Evolutionary conservation across 2,797 vertebrate genomes (phyloP), one percentile per base, ranked within the genome.

Genomic region (Yasuhikotakia modesta): DNA sequence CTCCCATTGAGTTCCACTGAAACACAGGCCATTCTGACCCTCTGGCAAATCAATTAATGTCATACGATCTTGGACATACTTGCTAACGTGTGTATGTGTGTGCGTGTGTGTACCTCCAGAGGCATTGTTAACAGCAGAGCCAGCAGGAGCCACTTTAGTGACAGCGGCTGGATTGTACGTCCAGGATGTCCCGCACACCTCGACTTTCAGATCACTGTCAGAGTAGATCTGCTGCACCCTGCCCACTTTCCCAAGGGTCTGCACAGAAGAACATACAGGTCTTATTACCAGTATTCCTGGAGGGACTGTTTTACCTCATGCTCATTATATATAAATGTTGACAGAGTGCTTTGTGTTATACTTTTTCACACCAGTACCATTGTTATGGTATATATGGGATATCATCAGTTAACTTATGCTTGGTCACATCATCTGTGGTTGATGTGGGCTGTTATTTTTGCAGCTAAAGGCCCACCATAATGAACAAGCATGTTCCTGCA

Each of bases 141-240:
- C 96, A 45, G 97, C 95, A 58, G 98, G 96, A 50, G 98, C 97
- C 63, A 99, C 97, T 88, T 99, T 99, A 0, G 97, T 99, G 89
- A 99, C 98, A 81, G 98, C 98, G 50, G 96, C 96, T 30, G 97
- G 98, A 88, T 99, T 99, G 74, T 99, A 99, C 0, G 98, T 99
- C 98, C 98, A 99, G 68, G 97, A 99, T 4, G 98, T 99, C 73
- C 98, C 98, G 84, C 98, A 99, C 84, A 99, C 98, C 89, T 99
- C 98, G 35, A 99, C 98, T 87, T 99, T 99, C 88, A 99, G 92
- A 89, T 99, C 98, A 11, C 96, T 99, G 93, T 99, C 98, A 57
- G 97, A 98, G 91, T 99, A 99, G 89, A 99, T 99, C 91, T 99
- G 98, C 85, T 99, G 98, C 80, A 99, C 98, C 0, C 97, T 94